These are phyloP conservation scores for Amia ocellicauda DNA, from an alignment of 2,113 vertebrate genomes.

Conservation along the genomic window DNA sequence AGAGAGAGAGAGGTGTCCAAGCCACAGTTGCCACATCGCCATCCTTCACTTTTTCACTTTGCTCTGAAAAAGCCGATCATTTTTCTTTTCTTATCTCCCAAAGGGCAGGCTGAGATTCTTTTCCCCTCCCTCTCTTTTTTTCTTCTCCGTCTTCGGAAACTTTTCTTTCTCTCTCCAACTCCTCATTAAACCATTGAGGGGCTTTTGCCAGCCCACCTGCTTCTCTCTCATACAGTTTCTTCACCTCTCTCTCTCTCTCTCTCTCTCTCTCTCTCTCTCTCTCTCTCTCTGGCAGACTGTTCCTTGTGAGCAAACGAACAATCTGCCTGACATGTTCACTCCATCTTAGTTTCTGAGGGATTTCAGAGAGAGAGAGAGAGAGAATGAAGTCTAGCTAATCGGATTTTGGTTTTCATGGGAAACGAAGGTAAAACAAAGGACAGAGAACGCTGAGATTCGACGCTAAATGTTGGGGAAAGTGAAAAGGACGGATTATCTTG, in stretches of 20 bases:
- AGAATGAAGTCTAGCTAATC: too few relatives aligned
- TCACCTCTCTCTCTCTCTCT: slow-evolving; percentile 20
- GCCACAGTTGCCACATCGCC: too few relatives aligned
- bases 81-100: not conserved
- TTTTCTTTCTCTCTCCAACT: slow-evolving; percentile 25
- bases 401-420: too few relatives aligned
- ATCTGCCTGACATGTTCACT: slow-evolving; percentile 39
- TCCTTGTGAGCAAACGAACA: slow-evolving; percentile 33
- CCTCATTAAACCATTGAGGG: slow-evolving; percentile 32
- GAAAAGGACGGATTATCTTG: too few relatives aligned
- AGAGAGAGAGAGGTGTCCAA: too few relatives aligned
- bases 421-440: too few relatives aligned
- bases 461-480: too few relatives aligned
- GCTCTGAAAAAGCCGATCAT: not conserved
- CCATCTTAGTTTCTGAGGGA: slow-evolving; percentile 46
- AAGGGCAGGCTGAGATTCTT: slow-evolving; percentile 1
- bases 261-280: slow-evolving; percentile 40
- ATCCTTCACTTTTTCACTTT: too few relatives aligned
- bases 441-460: too few relatives aligned
- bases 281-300: slow-evolving; percentile 41
- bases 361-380: too few relatives aligned
- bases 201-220: too few relatives aligned
- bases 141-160: slow-evolving; percentile 31
- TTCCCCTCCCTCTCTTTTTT: slow-evolving; percentile 19
- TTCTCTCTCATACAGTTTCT: too few relatives aligned